phyloP scores from a whole-genome alignment of 2,113 vertebrate genomes.

The Xerus inauris region DNA sequence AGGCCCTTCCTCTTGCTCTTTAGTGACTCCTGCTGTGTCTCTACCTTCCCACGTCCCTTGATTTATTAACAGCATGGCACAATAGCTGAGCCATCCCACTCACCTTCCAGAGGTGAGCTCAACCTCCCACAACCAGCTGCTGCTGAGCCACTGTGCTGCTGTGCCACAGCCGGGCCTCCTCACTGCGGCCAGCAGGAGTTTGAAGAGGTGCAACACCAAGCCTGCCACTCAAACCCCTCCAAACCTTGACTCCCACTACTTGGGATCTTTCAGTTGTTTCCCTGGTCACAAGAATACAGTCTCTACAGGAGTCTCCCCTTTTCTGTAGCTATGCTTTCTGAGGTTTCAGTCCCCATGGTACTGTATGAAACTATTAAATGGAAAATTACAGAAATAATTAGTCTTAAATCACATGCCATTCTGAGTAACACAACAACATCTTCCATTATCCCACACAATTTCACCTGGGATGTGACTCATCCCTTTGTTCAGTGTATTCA shows the following conservation, averaged over 20 bases:
- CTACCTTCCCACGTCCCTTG: background rate
- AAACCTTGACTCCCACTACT: background rate
- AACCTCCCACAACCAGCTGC: background rate
- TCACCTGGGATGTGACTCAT: background rate
- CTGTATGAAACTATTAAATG: background rate
- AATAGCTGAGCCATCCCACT: background rate
- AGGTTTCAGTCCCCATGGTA: background rate
- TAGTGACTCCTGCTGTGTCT: background rate
- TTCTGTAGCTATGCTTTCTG: background rate
- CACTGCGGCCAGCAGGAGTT: too few relatives aligned
- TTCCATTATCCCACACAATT: background rate
- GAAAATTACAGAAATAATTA: background rate
- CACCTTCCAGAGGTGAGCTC: background rate
- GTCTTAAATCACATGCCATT: background rate
- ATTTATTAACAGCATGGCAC: background rate
- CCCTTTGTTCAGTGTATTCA: background rate
- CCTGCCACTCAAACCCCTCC: background rate
- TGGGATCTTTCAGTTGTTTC: background rate
- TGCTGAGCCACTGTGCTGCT: too few relatives aligned
- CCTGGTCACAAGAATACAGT: background rate
- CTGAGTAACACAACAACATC: background rate
- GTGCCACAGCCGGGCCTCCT: too few relatives aligned
- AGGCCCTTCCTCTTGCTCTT: background rate
- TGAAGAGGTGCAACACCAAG: background rate
- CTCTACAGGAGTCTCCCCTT: background rate